Evolutionary conservation across 2,888 invertebrate species (phyloP).

Genomic region (Lysandra coridon): DNA sequence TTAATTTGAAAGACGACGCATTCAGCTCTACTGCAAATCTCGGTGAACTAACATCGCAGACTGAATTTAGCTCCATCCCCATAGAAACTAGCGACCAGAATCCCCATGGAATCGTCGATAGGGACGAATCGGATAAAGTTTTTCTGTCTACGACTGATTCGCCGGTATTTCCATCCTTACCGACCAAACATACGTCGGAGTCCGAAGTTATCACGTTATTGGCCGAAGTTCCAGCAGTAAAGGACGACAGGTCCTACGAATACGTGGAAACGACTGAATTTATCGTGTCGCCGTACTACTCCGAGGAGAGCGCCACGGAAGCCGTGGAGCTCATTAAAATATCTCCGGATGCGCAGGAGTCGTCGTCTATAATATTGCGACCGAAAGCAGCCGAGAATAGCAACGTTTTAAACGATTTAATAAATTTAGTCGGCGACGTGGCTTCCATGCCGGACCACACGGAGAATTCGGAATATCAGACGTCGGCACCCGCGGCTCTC

Average conservation of each 20-base stretch:
- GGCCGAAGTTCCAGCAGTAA: conserved; percentile 44
- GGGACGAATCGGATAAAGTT: conserved; percentile 52
- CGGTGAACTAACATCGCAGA: conserved; percentile 67
- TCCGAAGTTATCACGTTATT: conserved; percentile 56
- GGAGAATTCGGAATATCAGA: conserved; percentile 45
- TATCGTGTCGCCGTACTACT: conserved; percentile 58
- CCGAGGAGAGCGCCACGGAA: conserved; percentile 64
- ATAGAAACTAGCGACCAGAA: conserved; percentile 73
- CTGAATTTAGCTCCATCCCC: conserved; percentile 69
- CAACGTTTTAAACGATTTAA: conserved; percentile 65
- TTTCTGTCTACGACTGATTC: conserved; percentile 52
- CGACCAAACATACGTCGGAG: conserved; percentile 49
- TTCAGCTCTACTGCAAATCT: conserved; percentile 56
- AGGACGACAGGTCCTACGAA: conserved; percentile 54
- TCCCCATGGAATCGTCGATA: conserved; percentile 61
- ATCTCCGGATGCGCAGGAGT: conserved; percentile 55
- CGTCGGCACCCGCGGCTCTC: conserved; percentile 50
- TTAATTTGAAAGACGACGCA: conserved; percentile 46
- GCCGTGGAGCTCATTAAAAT: conserved; percentile 66
- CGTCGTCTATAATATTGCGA: conserved; percentile 59
- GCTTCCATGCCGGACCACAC: conserved; percentile 70
- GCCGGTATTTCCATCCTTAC: conserved; percentile 43
- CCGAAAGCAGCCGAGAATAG: conserved; percentile 49
- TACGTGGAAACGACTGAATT: conserved; percentile 69
- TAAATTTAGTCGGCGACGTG: conserved; percentile 71